Evolutionary conservation across 2,113 vertebrate species (phyloP), one percentile per base, ranked within the genome.

Genomic region (Catagonus wagneri): DNA sequence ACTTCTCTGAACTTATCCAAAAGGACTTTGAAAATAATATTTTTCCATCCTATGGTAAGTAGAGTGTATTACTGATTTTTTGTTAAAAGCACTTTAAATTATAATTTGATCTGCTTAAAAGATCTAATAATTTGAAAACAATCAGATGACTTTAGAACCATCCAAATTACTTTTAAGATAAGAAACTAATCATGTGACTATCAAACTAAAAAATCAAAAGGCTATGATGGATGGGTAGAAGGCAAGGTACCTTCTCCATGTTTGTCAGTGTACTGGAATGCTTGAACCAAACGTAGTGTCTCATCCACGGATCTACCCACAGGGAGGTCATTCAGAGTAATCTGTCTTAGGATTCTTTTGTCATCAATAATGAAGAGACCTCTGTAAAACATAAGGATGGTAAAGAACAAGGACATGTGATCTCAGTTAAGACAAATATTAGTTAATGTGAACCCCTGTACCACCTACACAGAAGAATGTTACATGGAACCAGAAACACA

Each of bases 311-410:
- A 99, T 98, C 99, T 98, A 32, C 99, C 99, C 36, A 99, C 99
- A 8, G 99, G 99, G 95, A 99, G 99, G 97, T 99, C 99, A 50
- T 99, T 99, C 99, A 99, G 99, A 2, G 99, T 99, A 98, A 99
- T 99, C 98, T 99, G 99, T 92, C 99, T 99, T 50, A 99, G 98
- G 96, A 99, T 96, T 88, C 99, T 99, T 98, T 99, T 99, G 96
- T 98, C 98, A 89, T 99, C 99, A 44, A 99, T 99, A 97, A 99
- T 99, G 97, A 99, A 99, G 91, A 99, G 99, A 93, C 99, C 99
- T 96, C 99, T 99, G 98, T 90, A 94, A 97, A 96, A 97, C 50
- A 97, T 25, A 92, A 83, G 63, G 52, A 85, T 39, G n/a, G 71
- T 39, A 95, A 84, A 34, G n/a, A 32, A 0, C 16, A 7, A 86